A percentile compares a stretch with the other conserved stretches of the same genome.
These are phyloP conservation scores for Manis pentadactyla DNA, from an alignment of 2,797 vertebrate species.

Conservation along the genomic window DNA sequence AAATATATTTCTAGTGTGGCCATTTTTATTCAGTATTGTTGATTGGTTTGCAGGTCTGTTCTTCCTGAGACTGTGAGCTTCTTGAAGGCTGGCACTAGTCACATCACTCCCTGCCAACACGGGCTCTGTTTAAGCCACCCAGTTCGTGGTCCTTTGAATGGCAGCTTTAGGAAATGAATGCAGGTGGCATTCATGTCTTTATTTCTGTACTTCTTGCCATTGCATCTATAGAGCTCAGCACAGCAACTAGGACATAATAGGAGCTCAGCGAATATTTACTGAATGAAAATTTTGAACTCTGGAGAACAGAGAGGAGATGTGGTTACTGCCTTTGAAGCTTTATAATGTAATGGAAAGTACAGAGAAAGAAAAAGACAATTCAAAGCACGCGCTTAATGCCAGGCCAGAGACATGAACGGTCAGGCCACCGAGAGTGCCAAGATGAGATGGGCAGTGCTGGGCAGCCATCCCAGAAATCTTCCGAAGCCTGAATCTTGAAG, in stretches of 20 bases:
- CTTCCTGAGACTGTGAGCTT: neutral
- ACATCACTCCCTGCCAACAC: neutral
- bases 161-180: neutral
- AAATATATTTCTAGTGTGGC: rapidly evolving
- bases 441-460: neutral
- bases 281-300: neutral
- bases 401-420: neutral
- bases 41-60: neutral
- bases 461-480: neutral
- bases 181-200: neutral
- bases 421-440: neutral
- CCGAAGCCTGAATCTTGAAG: neutral
- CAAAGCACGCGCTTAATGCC: neutral
- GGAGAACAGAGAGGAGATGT: neutral
- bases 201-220: neutral
- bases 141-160: neutral
- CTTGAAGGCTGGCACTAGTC: neutral
- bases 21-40: rapidly evolving
- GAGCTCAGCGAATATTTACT: neutral
- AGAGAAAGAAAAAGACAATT: neutral
- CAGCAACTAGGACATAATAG: neutral
- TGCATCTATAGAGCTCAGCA: neutral
- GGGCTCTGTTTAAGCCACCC: neutral
- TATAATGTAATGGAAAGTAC: neutral
- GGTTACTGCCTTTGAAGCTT: neutral